phyloP scores from a whole-genome alignment of 1,140 invertebrate species.

The Scaptomyza pallida region DNA sequence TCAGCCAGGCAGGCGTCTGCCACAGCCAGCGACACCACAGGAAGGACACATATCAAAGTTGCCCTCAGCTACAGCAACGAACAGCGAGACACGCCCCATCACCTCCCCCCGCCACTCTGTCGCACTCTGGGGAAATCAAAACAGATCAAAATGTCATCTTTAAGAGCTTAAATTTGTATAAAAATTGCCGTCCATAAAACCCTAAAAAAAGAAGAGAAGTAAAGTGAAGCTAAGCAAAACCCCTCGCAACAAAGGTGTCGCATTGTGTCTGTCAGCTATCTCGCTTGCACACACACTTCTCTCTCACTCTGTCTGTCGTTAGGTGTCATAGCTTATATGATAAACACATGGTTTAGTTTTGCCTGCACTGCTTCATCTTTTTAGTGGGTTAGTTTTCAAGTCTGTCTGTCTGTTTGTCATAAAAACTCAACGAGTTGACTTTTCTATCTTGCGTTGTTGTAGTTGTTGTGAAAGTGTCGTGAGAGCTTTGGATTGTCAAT shows the following conservation, averaged over 20 bases:
- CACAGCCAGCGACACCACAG: slow-evolving; percentile 22
- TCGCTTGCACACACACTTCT: neutral
- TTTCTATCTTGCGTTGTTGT: neutral
- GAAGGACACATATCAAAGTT: slow-evolving; percentile 34
- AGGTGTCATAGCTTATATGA: slow-evolving; percentile 47
- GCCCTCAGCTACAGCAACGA: neutral
- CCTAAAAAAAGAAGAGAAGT: slow-evolving; percentile 24
- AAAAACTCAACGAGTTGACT: slow-evolving; percentile 31
- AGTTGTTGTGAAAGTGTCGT: slow-evolving; percentile 38
- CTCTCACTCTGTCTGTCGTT: slow-evolving; percentile 8
- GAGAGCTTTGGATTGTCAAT: slow-evolving; percentile 38
- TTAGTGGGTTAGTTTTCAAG: slow-evolving; percentile 34
- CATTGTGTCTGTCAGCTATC: slow-evolving; percentile 20
- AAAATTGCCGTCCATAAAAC: slow-evolving; percentile 71
- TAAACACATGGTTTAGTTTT: slow-evolving; percentile 62
- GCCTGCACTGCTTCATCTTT: slow-evolving; percentile 8
- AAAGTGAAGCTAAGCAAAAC: slow-evolving; percentile 11
- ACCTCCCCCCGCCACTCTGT: neutral
- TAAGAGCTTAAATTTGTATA: slow-evolving; percentile 83
- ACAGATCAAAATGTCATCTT: slow-evolving; percentile 83
- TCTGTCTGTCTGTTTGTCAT: slow-evolving; percentile 16
- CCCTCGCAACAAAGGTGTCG: slow-evolving; percentile 53
- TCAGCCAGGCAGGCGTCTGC: slow-evolving; percentile 24
- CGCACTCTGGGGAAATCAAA: slow-evolving; percentile 77
- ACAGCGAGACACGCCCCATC: neutral